Base-by-base conservation (phyloP, 2,888 invertebrate species). In the Fragum sueziense region DNA sequence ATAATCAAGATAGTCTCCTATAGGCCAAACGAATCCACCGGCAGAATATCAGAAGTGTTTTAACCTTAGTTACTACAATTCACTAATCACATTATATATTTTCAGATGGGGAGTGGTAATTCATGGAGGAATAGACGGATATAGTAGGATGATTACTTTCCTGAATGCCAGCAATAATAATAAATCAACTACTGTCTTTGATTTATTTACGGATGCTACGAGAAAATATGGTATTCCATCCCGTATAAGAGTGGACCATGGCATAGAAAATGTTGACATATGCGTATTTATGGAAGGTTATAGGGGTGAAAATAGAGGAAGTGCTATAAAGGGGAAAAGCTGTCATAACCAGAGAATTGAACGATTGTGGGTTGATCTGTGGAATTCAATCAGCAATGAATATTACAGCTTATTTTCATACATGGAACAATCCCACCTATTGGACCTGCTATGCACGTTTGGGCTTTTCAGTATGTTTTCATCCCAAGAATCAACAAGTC, bases 71-170 rank as follows among this genome's bases (percentile, higher is more conserved):
- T n/a, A n/a, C n/a, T n/a, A n/a, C n/a, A n/a, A n/a, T n/a, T n/a
- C n/a, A n/a, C n/a, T n/a, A n/a, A n/a, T n/a, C n/a, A n/a, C n/a
- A n/a, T n/a, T n/a, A n/a, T n/a, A n/a, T n/a, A n/a, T n/a, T n/a
- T n/a, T n/a, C 20, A 61, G 61, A 20, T 61, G 61, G 61, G 27
- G 27, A 61, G 27, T 61, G 14, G 61, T 11, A 11, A 61, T 27
- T 3, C 61, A 61, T 27, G 61, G 61, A 11, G 61, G 52, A 7
- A 52, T 61, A n/a, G 61, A 61, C 22, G 61, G 61, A n/a, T 61
- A 61, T 27, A 61, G 61, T 61, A 11, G 61, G 14, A 11, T 61
- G 6, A 61, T 61, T 11, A 27, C 27, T 31, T 27, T 11, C 20
- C 27, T 61, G 17, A 11, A 25, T 6, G 11, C 27, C 22, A 25